These are phyloP conservation scores for Dendroctonus valens DNA, from an alignment of 1,140 invertebrate genomes.

Conservation along the genomic window DNA sequence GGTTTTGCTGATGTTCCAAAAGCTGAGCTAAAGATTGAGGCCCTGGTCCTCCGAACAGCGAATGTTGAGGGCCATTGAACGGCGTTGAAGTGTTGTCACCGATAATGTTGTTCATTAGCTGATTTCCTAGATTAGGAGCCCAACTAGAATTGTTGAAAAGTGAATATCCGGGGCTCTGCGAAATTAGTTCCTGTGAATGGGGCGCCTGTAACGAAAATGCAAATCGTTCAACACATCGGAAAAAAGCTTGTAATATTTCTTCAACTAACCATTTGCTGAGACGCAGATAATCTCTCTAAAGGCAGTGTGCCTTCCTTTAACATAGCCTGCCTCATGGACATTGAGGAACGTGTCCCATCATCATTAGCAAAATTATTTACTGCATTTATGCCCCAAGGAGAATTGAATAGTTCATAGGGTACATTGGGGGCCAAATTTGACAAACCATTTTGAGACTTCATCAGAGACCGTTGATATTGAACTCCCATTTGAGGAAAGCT, in stretches of 20 bases:
- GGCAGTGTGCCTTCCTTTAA: slow-evolving; percentile 43
- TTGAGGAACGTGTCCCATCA: slow-evolving; percentile 24
- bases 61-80: slow-evolving; percentile 56
- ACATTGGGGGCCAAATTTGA: too few relatives aligned
- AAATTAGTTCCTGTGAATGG: slow-evolving; percentile 9
- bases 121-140: slow-evolving; percentile 44
- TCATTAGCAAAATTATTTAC: slow-evolving; percentile 24
- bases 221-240: slow-evolving; percentile 1
- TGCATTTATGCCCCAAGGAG: slow-evolving; percentile 35
- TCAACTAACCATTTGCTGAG: slow-evolving; percentile 14
- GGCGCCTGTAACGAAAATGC: slow-evolving; percentile 15
- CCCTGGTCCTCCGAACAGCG: slow-evolving; percentile 74
- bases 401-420: slow-evolving; percentile 33
- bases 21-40: slow-evolving; percentile 76
- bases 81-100: slow-evolving; percentile 24
- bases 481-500: too few relatives aligned
- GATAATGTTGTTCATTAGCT: slow-evolving; percentile 33
- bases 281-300: slow-evolving; percentile 7
- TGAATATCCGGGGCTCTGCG: slow-evolving; percentile 43
- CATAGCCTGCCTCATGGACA: slow-evolving; percentile 48
- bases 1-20: slow-evolving; percentile 72
- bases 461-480: too few relatives aligned
- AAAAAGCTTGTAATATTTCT: slow-evolving; percentile 2
- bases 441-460: too few relatives aligned
- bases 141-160: slow-evolving; percentile 47